Evolutionary conservation across 2,888 invertebrate species (phyloP).

Genomic region (Pheosia tremula): DNA sequence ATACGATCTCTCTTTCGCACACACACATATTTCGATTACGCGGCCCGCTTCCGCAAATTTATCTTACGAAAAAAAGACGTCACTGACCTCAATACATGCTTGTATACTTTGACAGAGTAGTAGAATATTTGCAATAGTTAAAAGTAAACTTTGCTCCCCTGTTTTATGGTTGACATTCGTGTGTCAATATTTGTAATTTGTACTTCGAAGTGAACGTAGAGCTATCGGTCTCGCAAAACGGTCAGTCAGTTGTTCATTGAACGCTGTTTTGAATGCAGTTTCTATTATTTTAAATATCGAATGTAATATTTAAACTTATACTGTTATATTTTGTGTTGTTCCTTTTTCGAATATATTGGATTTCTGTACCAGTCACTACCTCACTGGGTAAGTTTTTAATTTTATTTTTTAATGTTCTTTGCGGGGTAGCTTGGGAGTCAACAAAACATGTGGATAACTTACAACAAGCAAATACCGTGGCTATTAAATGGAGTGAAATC

Average conservation of each 20-base stretch:
- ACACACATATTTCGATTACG: slow-evolving; percentile 34
- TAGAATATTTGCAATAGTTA: slow-evolving; percentile 3
- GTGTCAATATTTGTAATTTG: slow-evolving; percentile 21
- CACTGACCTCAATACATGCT: slow-evolving; percentile 76
- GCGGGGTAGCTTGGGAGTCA: background rate
- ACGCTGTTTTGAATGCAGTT: slow-evolving; percentile 34
- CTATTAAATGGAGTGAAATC: too few relatives aligned
- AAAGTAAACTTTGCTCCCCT: slow-evolving; percentile 21
- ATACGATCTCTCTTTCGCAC: slow-evolving; percentile 40
- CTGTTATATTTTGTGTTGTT: slow-evolving; percentile 29
- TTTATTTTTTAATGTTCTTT: background rate
- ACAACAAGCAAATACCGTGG: too few relatives aligned
- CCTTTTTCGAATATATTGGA: slow-evolving; percentile 28
- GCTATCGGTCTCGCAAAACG: slow-evolving; percentile 54
- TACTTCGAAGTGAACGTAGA: slow-evolving; percentile 36
- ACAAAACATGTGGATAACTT: too few relatives aligned
- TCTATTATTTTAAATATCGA: slow-evolving; percentile 29
- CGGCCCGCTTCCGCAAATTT: slow-evolving; percentile 65
- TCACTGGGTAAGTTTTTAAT: slow-evolving; percentile 33
- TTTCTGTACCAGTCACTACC: slow-evolving; percentile 29
- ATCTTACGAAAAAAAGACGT: slow-evolving; percentile 74
- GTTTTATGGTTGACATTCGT: slow-evolving; percentile 28
- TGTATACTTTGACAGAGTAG: slow-evolving; percentile 32
- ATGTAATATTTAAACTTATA: slow-evolving; percentile 19
- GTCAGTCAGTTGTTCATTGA: slow-evolving; percentile 52